phyloP scores from a whole-genome alignment of 2,113 vertebrate species.

The Asarcornis scutulata region DNA sequence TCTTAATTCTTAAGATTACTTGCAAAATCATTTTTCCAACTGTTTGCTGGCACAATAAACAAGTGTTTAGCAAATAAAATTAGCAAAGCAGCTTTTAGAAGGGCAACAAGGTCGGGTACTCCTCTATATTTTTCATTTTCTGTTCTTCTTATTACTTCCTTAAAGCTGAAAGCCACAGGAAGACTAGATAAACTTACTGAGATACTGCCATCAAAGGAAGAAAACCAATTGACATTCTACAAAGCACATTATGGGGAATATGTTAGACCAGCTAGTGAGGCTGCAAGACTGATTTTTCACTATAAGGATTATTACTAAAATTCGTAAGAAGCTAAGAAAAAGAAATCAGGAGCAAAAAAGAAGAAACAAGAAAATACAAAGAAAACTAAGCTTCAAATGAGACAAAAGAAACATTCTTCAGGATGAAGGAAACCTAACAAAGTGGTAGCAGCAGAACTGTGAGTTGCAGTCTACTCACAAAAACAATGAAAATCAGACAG shows the following conservation, averaged over 20 bases:
- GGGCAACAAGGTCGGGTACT: neutral
- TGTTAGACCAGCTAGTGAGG: neutral
- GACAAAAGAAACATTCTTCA: neutral
- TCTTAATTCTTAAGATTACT: neutral
- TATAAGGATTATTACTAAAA: neutral
- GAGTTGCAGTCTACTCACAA: slow-evolving; percentile 20
- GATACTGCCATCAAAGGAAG: neutral
- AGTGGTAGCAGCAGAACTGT: neutral
- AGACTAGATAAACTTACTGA: neutral
- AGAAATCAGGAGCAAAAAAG: neutral
- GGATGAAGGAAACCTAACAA: slow-evolving; percentile 34
- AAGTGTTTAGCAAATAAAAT: neutral
- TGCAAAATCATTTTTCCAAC: neutral
- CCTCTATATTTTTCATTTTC: neutral
- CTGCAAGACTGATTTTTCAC: neutral
- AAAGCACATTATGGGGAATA: neutral
- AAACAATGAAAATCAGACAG: slow-evolving; percentile 29
- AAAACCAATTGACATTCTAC: neutral
- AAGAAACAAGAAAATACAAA: neutral
- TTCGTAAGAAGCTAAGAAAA: neutral
- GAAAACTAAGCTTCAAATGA: neutral
- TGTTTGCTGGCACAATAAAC: neutral
- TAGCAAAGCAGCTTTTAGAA: neutral
- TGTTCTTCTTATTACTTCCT: neutral
- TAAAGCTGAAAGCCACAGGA: neutral